Conservation (phyloP, 2,888 invertebrate genomes). For the Morpho achilles region DNA sequence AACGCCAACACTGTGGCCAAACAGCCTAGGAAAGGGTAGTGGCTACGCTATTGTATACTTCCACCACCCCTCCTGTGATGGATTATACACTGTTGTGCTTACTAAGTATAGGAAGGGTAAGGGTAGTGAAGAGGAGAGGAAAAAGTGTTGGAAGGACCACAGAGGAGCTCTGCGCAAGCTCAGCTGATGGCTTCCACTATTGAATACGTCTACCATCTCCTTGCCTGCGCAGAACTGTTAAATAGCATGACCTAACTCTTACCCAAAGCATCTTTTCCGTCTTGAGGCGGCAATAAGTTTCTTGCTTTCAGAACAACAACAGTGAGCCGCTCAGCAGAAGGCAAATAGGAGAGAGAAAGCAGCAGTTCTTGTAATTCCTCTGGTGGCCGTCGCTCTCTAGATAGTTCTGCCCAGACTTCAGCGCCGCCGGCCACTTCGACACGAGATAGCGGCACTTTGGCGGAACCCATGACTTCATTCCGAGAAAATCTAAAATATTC, state of each 20-base stretch:
- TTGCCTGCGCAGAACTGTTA: no score
- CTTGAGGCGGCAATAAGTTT: constrained; percentile 87
- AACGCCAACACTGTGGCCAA: no score
- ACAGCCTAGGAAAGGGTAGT: no score
- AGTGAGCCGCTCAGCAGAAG: constrained; percentile 92
- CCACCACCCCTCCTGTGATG: no score
- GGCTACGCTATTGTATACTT: no score
- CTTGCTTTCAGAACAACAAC: constrained; percentile 91
- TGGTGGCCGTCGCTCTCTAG: constrained; percentile 88
- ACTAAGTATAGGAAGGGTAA: no score
- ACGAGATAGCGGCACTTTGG: constrained; percentile 86
- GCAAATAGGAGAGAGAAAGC: constrained; percentile 91
- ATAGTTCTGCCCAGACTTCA: constrained; percentile 93
- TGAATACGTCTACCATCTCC: no score
- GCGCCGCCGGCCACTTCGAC: constrained; percentile 87
- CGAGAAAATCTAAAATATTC: constrained; percentile 83
- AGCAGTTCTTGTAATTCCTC: constrained; percentile 91
- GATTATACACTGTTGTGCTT: no score
- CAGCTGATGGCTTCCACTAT: no score
- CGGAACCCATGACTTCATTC: constrained; percentile 93
- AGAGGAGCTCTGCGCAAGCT: no score
- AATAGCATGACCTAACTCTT: constrained; percentile 10
- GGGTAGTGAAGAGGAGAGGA: no score
- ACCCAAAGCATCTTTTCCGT: constrained; percentile 82
- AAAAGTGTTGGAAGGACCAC: no score